Evolutionary conservation across 2,888 invertebrate genomes (phyloP).

Genomic region (Macaria liturata): DNA sequence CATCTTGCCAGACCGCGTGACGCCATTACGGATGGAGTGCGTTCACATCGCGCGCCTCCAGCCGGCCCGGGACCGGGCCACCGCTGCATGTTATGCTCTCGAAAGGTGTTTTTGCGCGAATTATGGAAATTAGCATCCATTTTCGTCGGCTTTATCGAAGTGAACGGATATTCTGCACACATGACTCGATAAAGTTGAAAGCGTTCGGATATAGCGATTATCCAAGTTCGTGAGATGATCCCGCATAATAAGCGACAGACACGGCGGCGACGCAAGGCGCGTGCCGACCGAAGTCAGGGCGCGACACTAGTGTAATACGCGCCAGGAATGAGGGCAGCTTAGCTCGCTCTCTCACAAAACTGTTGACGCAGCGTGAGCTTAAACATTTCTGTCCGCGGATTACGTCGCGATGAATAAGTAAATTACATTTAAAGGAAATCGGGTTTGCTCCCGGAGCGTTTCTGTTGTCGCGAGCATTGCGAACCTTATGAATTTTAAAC

Average conservation of each 20-base stretch:
- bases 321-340: conserved; percentile 39
- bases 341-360: conserved; percentile 53
- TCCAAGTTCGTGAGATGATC: conserved; percentile 45
- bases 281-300: neutral
- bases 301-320: neutral
- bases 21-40: conserved; percentile 74
- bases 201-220: conserved; percentile 37
- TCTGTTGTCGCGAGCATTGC: conserved; percentile 38
- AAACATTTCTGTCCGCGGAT: conserved; percentile 55
- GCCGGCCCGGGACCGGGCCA: conserved; percentile 8
- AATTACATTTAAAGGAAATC: conserved; percentile 55
- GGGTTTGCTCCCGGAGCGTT: conserved; percentile 31
- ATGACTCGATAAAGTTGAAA: conserved; percentile 29
- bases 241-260: conserved; percentile 42
- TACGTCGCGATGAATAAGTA: conserved; percentile 59
- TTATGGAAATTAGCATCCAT: conserved; percentile 25
- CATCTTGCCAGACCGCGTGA: conserved; percentile 81
- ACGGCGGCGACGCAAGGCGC: neutral
- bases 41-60: conserved; percentile 45
- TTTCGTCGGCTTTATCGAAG: conserved; percentile 9
- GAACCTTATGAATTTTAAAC: conserved; percentile 47
- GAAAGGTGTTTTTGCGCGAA: conserved; percentile 23
- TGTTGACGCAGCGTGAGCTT: conserved; percentile 51
- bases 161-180: conserved; percentile 13
- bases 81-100: conserved; percentile 31